These are phyloP conservation scores for Nomada goodeniana DNA, from an alignment of 2,888 invertebrate genomes.

Conservation along the genomic window DNA sequence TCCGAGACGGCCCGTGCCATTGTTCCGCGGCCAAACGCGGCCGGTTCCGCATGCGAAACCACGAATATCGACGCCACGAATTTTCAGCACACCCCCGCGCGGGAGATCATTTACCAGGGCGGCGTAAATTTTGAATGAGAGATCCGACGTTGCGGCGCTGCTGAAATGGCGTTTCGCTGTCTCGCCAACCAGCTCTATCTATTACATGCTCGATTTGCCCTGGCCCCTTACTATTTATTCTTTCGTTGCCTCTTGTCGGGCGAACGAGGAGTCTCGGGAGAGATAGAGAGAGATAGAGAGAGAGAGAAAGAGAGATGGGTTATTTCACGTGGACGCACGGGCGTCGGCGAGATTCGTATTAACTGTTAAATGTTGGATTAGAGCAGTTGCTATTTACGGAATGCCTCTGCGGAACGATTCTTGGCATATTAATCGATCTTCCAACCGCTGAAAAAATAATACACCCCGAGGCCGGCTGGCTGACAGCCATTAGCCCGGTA, in stretches of 20 bases:
- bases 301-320: no score
- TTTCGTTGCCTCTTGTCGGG: neutral
- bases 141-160: constrained; percentile 4
- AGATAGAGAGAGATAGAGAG: neutral
- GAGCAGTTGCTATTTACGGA: no score
- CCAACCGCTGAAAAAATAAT: no score
- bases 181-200: constrained; percentile 13
- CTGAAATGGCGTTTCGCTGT: constrained; percentile 38
- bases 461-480: no score
- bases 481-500: neutral
- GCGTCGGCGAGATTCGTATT: no score
- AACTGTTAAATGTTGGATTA: no score
- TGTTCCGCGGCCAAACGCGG: constrained; percentile 59
- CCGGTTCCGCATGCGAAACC: constrained; percentile 62
- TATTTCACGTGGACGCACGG: no score
- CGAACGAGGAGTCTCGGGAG: neutral
- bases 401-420: no score
- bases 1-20: neutral
- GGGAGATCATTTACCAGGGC: constrained; percentile 51
- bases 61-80: constrained; percentile 67
- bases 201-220: constrained; percentile 27
- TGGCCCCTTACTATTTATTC: neutral
- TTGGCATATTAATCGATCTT: no score
- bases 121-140: constrained; percentile 51
- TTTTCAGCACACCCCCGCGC: constrained; percentile 49